These are phyloP conservation scores for Forbesichthys agassizii DNA, from an alignment of 2,113 vertebrate species.

Conservation along the genomic window DNA sequence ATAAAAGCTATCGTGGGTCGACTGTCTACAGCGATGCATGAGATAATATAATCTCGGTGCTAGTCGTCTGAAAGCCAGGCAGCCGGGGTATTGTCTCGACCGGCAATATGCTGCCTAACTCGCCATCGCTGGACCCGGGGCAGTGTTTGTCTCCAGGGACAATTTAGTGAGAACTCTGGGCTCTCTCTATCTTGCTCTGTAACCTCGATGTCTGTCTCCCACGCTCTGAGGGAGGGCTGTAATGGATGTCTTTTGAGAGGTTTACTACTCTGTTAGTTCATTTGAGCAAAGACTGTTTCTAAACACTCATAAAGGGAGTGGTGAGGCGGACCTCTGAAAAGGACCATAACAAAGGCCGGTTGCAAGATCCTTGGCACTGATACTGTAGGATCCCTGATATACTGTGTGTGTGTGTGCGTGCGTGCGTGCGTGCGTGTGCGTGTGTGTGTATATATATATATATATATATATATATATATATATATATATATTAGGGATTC, in stretches of 20 bases:
- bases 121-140: conserved; percentile 32
- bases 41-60: conserved; percentile 27
- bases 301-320: conserved; percentile 56
- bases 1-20: conserved; percentile 26
- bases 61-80: conserved; percentile 7
- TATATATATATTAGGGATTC: too few species aligned
- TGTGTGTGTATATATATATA: background rate
- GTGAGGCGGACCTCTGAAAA: conserved; percentile 58
- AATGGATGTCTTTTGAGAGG: conserved; percentile 63
- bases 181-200: conserved; percentile 18
- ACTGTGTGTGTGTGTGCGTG: background rate
- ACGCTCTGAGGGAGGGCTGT: conserved; percentile 11
- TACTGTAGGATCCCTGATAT: conserved; percentile 54
- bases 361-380: conserved; percentile 51
- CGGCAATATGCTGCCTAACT: conserved; percentile 54
- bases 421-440: background rate
- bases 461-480: too few species aligned
- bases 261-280: conserved; percentile 68
- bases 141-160: conserved; percentile 41
- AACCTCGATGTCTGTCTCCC: background rate
- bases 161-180: conserved; percentile 50
- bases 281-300: conserved; percentile 58
- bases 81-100: conserved; percentile 38
- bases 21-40: conserved; percentile 27
- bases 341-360: conserved; percentile 61